Evolutionary conservation across 1,140 invertebrate species (phyloP).

Genomic region (Drosophila littoralis): DNA sequence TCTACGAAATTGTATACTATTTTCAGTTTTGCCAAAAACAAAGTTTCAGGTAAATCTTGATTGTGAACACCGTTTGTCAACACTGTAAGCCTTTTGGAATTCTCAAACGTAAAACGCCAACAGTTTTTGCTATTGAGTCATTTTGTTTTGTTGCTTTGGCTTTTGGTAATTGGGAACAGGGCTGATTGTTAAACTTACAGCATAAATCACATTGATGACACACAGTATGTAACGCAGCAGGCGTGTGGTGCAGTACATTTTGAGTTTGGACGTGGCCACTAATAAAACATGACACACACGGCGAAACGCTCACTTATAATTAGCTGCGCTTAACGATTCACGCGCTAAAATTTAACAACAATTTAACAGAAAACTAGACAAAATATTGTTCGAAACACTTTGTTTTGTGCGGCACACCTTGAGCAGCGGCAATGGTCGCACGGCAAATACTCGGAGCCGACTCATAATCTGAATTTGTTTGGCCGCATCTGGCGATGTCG

Average conservation of each 20-base stretch:
- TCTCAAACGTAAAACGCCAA: not conserved
- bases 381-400: not conserved
- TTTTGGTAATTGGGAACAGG: conserved; percentile 2
- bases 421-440: conserved; percentile 57
- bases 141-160: not conserved
- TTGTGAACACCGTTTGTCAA: too few species aligned
- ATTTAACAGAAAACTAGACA: not conserved
- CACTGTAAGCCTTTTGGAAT: not conserved
- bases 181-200: conserved; percentile 55
- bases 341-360: conserved; percentile 10
- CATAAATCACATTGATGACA: conserved; percentile 65
- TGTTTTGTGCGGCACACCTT: conserved; percentile 53
- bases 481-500: conserved; percentile 50
- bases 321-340: conserved; percentile 12
- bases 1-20: too few species aligned
- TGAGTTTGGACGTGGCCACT: conserved; percentile 1
- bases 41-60: too few species aligned
- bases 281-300: conserved; percentile 32
- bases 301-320: conserved; percentile 13
- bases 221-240: conserved; percentile 57
- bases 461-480: conserved; percentile 73
- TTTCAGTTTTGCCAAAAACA: too few species aligned
- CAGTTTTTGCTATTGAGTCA: not conserved
- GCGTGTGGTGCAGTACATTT: conserved; percentile 68
- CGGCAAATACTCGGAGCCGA: conserved; percentile 59